Base-by-base conservation (phyloP, 2,888 invertebrate genomes). In the Theretra japonica region DNA sequence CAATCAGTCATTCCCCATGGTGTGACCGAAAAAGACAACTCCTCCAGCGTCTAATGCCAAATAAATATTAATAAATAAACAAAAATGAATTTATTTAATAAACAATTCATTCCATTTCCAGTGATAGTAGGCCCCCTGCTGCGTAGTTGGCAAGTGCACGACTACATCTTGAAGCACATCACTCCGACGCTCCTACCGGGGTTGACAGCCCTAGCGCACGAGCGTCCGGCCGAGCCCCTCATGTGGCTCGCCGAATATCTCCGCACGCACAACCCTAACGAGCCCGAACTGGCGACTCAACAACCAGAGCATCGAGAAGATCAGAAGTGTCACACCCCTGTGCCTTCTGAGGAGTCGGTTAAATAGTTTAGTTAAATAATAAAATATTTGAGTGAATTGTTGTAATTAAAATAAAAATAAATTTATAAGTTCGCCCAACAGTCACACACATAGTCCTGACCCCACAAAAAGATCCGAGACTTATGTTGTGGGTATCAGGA, bases 161-260 rank as follows among this genome's bases (percentile, higher is more conserved):
- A 97, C 82, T 98, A 97, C 87, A 95, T 98, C 68, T 95, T 96
- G 81, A 94, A 96, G 82, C 89, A 95, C 70, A 92, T 98, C 11
- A 96, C 96, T 74, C 95, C 96, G 0, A 95, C 96, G 0, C 89
- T 98, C 59, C 77, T 95, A 33, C 94, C 96, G 41, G 96, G 95
- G 3, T 86, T 97, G 69, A 95, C 96, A 1, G 95, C 97, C 81
- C 90, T 97, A 33, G 96, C 96, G 88, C 96, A 90, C 88, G 95
- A 95, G 80, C 96, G 96, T 76, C 98, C 98, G 0, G 91, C 94
- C 0, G 97, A 98, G 86, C 98, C 98, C 0, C 90, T 98, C 57
- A 86, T 96, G 41, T 97, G 97, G 96, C 89, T 98, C 59, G 97
- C 97, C 1, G 96, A 97, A 77, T 96, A 97, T 95, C 90, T 98